These are phyloP conservation scores for Drosophila athabasca DNA, from an alignment of 1,140 invertebrate species.

Conservation along the genomic window DNA sequence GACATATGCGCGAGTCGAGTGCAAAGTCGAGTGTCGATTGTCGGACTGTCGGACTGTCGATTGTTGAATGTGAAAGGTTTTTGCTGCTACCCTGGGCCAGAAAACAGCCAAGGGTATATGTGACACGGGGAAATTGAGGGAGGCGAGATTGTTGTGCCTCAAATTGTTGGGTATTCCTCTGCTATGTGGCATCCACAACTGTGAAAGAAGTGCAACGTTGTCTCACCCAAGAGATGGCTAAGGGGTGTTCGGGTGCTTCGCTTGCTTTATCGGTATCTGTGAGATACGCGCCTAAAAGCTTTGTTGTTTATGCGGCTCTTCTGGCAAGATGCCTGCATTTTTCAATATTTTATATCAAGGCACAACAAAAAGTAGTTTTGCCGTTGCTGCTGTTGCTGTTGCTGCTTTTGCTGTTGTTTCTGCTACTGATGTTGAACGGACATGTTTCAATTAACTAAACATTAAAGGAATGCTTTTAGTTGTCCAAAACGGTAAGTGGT, in stretches of 20 bases:
- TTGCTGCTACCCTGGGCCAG: background rate
- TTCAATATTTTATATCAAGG: constrained; percentile 54
- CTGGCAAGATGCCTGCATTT: constrained; percentile 75
- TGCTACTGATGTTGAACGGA: constrained; percentile 9
- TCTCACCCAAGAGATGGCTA: too few relatives aligned
- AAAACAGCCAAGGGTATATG: too few relatives aligned
- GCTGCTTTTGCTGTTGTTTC: constrained; percentile 6
- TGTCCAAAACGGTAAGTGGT: constrained; percentile 54
- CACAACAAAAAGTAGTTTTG: constrained; percentile 51
- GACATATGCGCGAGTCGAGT: constrained; percentile 18
- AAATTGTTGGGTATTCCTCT: too few relatives aligned
- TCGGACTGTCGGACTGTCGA: constrained; percentile 18
- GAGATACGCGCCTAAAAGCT: constrained; percentile 77
- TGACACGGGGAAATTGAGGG: too few relatives aligned
- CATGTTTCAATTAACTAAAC: constrained; percentile 75
- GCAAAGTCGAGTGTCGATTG: constrained; percentile 38
- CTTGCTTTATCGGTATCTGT: constrained; percentile 52
- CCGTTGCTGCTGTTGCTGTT: background rate
- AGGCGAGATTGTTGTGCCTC: too few relatives aligned
- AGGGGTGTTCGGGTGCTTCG: too few relatives aligned
- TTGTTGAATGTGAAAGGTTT: constrained; percentile 50
- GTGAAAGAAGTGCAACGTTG: too few relatives aligned
- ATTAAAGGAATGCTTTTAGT: constrained; percentile 79
- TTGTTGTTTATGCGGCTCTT: constrained; percentile 68
- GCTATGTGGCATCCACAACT: too few relatives aligned